These are phyloP conservation scores for Zaprionus ghesquierei DNA, from an alignment of 1,140 invertebrate genomes.

Conservation along the genomic window DNA sequence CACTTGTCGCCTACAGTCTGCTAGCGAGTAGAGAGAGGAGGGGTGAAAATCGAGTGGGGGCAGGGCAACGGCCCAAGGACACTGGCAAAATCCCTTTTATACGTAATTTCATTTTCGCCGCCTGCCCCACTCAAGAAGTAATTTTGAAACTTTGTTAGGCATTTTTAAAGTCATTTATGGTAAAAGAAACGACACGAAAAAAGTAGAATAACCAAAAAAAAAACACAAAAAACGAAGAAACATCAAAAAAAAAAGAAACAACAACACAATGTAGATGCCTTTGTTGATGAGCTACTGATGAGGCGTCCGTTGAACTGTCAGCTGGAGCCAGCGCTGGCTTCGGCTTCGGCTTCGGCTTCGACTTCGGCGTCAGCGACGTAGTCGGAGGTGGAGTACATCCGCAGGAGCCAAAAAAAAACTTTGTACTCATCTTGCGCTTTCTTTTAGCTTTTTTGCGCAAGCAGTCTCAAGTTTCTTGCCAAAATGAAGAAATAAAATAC, in stretches of 20 bases:
- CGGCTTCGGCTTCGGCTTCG: neutral
- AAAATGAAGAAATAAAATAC: slow-evolving; percentile 11
- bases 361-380: too few relatives aligned
- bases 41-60: too few relatives aligned
- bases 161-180: slow-evolving; percentile 78
- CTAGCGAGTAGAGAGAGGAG: neutral
- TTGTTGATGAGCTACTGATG: slow-evolving; percentile 76
- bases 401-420: slow-evolving; percentile 54
- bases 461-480: neutral
- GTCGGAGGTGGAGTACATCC: slow-evolving; percentile 46
- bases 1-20: slow-evolving; percentile 35
- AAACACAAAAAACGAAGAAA: slow-evolving; percentile 10
- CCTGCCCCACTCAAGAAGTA: slow-evolving; percentile 65
- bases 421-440: slow-evolving; percentile 57
- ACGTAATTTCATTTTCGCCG: slow-evolving; percentile 72
- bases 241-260: slow-evolving; percentile 26
- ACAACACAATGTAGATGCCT: slow-evolving; percentile 55
- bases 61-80: neutral
- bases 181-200: slow-evolving; percentile 14
- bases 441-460: slow-evolving; percentile 6
- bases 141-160: slow-evolving; percentile 78
- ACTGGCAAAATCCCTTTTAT: slow-evolving; percentile 63
- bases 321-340: neutral
- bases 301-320: slow-evolving; percentile 34
- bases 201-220: slow-evolving; percentile 17